Base-by-base conservation (phyloP, 2,888 invertebrate species). In the Acronicta aceris region DNA sequence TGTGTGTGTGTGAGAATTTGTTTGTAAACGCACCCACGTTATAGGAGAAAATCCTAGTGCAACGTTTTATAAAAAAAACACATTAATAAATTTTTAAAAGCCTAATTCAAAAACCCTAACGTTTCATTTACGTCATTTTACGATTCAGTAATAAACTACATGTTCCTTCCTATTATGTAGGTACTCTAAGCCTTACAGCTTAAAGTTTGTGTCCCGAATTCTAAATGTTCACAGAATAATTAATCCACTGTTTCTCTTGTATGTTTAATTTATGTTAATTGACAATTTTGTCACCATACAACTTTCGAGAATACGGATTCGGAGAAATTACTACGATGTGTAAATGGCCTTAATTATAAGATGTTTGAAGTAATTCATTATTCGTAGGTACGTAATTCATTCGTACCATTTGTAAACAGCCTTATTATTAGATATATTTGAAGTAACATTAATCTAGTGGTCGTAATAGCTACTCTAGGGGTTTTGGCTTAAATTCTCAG, bases 251-350 rank as follows among this genome's bases (percentile, higher is more conserved):
- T 45, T 17, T 45, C 45, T 13, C 45, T 25, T 12, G 17, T 25
- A 45, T n/a, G 13, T 25, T n/a, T 45, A 45, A 38, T 45, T 45
- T 45, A 45, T 45, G 45, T 45, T 45, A 45, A 45, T 45, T 25
- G 25, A 3, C 45, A 25, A 45, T 25, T n/a, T 25, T 7, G 25
- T 15, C 16, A 15, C 13, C 15, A 30, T 1, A 10, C 16, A 30
- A 30, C 5, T 47, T 30, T 38, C 6, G 9, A 12, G 16, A 47
- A n/a, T n/a, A 45, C 9, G 27, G 15, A 16, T 15, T 30, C 30
- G 5, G 27, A 30, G 27, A 46, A 47, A 15, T 47, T 15, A 16
- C 46, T 30, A n/a, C 38, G n/a, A 13, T 36, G 12, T 17, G 15
- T 45, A 17, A 15, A 46, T 15, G 27, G 15, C 27, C 27, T 30